A percentile compares a stretch with the other conserved stretches of the same genome.
Evolutionary conservation across 2,113 vertebrate genomes (phyloP).

Genomic region (Rostratula benghalensis): DNA sequence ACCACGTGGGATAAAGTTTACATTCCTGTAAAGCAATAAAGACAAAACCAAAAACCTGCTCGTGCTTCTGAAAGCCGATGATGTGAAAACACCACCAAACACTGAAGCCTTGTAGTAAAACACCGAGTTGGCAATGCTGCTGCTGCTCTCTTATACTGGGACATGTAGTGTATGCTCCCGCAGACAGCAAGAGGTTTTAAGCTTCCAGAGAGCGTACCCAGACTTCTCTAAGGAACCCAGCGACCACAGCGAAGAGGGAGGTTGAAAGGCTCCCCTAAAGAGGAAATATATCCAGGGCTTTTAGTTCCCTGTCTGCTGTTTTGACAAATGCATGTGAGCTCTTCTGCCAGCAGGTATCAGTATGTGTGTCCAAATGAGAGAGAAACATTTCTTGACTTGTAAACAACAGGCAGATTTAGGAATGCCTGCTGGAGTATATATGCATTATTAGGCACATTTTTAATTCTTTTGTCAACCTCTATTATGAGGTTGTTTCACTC

Average conservation of each 20-base stretch:
- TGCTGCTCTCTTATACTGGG: neutral
- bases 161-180: neutral
- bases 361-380: constrained; percentile 23
- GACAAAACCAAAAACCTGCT: neutral
- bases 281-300: neutral
- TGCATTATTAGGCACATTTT: neutral
- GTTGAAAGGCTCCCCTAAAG: neutral
- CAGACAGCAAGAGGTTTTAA: neutral
- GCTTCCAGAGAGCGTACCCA: neutral
- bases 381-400: neutral
- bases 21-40: neutral
- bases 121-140: neutral
- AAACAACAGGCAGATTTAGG: neutral
- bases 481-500: neutral
- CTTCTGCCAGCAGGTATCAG: constrained; percentile 36
- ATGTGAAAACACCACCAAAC: neutral
- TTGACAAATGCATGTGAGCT: neutral
- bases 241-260: neutral
- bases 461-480: constrained; percentile 16
- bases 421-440: neutral
- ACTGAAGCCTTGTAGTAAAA: neutral
- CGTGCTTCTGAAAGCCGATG: neutral
- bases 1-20: neutral
- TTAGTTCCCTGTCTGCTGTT: neutral
- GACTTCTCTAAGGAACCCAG: neutral